Evolutionary conservation across 2,797 vertebrate species (phyloP), one percentile per base, ranked within the genome.

Genomic region (Pseudomugil tenellus): DNA sequence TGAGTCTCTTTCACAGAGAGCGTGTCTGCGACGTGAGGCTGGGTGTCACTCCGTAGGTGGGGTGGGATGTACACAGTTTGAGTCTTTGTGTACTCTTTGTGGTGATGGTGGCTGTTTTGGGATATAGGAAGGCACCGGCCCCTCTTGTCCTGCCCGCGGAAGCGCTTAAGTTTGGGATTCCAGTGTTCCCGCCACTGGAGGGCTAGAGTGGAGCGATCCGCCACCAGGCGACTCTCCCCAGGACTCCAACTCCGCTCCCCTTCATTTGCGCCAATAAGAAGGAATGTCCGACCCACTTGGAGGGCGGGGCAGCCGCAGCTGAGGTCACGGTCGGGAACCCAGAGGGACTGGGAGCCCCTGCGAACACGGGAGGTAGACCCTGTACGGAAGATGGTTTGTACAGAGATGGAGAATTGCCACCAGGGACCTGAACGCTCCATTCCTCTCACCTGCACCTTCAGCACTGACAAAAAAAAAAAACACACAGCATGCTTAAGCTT

Each of bases 131-230:
- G 91, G 80, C 95, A 96, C 66, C 94, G 92, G 2, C 96, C 96
- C 7, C 82, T 90, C 35, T 87, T 94, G 88, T 96, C 95, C 85
- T 96, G 94, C 28, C 94, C 94, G 67, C 95, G 92, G 84, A 96
- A 96, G 48, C 93, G 93, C 80, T 95, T 91, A 62, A 97, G 89
- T 63, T 96, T 96, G 74, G 93, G 88, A 67, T 89, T 95, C 96
- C 96, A 97, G 83, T 93, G 95, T 65, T 96, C 94, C 89, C 96
- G 93, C 96, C 96, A 97, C 82, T 95, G 95, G 63, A 97, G 91
- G 19, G 96, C 95, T 67, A 95, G 89, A 16, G 95, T 93, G 57
- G 93, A 93, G 84, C 94, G 95, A 79, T 96, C 95, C 0, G 96
- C 93, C 74, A 96, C 91, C 59, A 97, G 86, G 37, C 93, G 94